Percentiles rank a stretch among this genome's conserved stretches.
phyloP scores from a whole-genome alignment of 1,140 invertebrate species.

The Zaprionus taronus region DNA sequence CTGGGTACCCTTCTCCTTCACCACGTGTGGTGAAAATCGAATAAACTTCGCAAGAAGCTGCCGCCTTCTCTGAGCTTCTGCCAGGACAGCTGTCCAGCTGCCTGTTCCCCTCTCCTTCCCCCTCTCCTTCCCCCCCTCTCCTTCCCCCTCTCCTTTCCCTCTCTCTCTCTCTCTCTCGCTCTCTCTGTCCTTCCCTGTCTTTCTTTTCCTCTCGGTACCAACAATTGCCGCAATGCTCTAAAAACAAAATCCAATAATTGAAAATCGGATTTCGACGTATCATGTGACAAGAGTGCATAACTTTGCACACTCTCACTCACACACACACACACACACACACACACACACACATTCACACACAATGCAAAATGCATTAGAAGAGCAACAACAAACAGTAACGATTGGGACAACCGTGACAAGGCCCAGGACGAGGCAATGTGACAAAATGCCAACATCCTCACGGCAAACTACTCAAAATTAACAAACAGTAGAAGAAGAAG shows the following conservation, averaged over 20 bases:
- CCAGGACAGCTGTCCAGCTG: not conserved
- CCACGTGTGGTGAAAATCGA: constrained; percentile 23
- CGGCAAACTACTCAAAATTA: constrained; percentile 57
- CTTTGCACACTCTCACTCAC: constrained; percentile 21
- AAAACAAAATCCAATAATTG: constrained; percentile 69
- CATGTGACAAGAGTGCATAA: constrained; percentile 47
- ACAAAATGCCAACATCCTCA: constrained; percentile 51
- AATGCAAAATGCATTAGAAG: constrained; percentile 23
- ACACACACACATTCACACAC: not conserved
- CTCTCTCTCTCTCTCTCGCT: not conserved
- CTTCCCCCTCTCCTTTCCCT: not conserved
- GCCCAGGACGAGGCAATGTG: constrained; percentile 24
- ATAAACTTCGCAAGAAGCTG: constrained; percentile 36
- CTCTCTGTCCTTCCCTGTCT: not conserved
- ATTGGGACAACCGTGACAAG: constrained; percentile 25
- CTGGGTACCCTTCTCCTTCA: not conserved
- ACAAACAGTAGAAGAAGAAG: constrained; percentile 22
- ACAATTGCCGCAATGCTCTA: constrained; percentile 34
- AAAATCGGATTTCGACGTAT: constrained; percentile 58
- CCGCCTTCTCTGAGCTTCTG: not conserved
- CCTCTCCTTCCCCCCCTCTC: too few relatives aligned
- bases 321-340: not conserved
- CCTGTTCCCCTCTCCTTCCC: not conserved
- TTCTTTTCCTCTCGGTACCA: not conserved
- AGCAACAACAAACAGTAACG: constrained; percentile 16